Conservation (phyloP, 2,113 vertebrate species). For the Dasyurus viverrinus region DNA sequence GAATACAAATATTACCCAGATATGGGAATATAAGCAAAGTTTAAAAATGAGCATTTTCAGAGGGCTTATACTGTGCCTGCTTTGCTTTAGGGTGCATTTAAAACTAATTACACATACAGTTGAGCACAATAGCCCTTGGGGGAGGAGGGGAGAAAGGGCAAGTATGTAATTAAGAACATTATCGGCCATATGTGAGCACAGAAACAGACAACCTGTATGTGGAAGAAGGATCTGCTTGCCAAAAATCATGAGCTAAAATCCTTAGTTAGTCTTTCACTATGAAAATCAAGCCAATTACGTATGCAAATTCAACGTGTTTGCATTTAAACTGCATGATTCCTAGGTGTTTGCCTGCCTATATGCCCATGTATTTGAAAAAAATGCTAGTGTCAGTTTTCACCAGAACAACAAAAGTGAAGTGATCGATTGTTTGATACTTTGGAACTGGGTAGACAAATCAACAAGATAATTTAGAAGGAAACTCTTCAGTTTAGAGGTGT, state of each 20-base stretch:
- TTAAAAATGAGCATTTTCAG: slow-evolving; percentile 28
- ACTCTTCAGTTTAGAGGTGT: neutral
- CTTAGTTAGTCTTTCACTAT: neutral
- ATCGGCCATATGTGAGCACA: slow-evolving; percentile 17
- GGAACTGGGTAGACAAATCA: slow-evolving; percentile 28
- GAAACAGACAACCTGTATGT: neutral
- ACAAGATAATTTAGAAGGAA: slow-evolving; percentile 24
- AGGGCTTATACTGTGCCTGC: neutral
- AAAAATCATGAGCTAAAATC: slow-evolving; percentile 8
- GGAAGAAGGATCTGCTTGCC: neutral
- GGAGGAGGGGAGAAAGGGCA: neutral
- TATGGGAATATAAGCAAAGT: slow-evolving; percentile 32
- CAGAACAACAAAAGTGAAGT: slow-evolving; percentile 11
- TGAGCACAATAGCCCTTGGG: neutral
- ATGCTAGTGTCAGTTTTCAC: neutral
- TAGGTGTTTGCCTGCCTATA: neutral
- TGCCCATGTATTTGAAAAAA: neutral
- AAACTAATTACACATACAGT: slow-evolving; percentile 3
- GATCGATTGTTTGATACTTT: slow-evolving; percentile 15
- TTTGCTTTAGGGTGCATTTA: slow-evolving; percentile 37
- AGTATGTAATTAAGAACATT: slow-evolving; percentile 35
- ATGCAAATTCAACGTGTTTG: neutral
- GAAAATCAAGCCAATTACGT: neutral
- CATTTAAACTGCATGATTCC: neutral
- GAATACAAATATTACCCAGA: neutral